These are phyloP conservation scores for Vulpes lagopus DNA, from an alignment of 2,113 vertebrate species.

Conservation along the genomic window DNA sequence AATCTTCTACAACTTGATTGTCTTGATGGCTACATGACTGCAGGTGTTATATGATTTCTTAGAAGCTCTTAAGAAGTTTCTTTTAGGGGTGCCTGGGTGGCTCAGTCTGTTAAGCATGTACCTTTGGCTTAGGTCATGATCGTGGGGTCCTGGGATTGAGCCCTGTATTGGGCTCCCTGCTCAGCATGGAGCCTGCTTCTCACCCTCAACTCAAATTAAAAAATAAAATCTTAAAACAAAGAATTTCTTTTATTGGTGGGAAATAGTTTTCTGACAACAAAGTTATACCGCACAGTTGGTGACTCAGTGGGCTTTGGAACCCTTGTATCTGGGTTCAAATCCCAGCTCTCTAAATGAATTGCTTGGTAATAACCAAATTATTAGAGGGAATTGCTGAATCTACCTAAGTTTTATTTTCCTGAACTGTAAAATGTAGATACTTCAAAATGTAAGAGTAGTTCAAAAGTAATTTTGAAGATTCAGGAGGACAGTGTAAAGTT, in stretches of 20 bases:
- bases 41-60: background rate
- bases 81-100: background rate
- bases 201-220: too few relatives aligned
- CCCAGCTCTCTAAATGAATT: background rate
- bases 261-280: background rate
- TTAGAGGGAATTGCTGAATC: background rate
- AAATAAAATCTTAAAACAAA: too few relatives aligned
- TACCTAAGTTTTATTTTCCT: background rate
- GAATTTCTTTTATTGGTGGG: background rate
- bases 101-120: too few relatives aligned
- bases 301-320: background rate
- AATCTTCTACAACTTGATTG: background rate
- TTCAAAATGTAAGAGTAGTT: background rate
- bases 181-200: too few relatives aligned
- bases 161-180: too few relatives aligned
- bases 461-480: background rate
- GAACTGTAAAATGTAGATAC: background rate
- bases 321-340: background rate
- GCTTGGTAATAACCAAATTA: background rate
- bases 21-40: background rate
- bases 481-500: background rate
- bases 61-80: background rate
- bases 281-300: background rate
- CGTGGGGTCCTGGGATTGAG: too few relatives aligned
- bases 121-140: too few relatives aligned